These are phyloP conservation scores for Corvus cornix DNA, from an alignment of 2,113 vertebrate genomes.

Conservation along the genomic window DNA sequence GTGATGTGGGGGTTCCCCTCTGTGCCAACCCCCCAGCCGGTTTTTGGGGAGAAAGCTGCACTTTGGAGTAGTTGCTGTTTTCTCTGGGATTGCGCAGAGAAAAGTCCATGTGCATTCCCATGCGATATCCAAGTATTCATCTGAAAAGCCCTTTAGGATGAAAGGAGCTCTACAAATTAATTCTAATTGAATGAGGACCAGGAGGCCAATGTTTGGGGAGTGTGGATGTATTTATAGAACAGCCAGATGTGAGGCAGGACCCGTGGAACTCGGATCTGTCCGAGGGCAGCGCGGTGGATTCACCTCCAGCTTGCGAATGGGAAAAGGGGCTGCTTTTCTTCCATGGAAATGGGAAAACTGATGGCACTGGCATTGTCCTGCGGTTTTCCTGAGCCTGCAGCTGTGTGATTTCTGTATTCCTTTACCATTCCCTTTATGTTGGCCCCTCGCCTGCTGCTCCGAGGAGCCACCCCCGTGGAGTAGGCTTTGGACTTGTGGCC, in stretches of 20 bases:
- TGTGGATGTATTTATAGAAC: constrained; percentile 12
- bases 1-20: no score
- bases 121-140: not conserved
- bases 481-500: not conserved
- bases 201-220: not conserved
- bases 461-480: not conserved
- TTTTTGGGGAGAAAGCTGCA: not conserved
- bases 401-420: not conserved
- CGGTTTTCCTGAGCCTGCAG: not conserved
- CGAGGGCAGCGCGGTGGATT: not conserved
- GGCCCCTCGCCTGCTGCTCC: not conserved
- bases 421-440: constrained; percentile 40
- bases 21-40: no score
- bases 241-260: not conserved
- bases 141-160: constrained; percentile 8
- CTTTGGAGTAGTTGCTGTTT: not conserved
- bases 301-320: fast-evolving
- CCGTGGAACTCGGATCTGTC: not conserved
- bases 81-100: not conserved
- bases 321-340: not conserved
- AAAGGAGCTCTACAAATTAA: constrained; percentile 1
- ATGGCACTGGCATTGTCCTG: not conserved
- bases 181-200: not conserved
- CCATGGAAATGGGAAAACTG: not conserved
- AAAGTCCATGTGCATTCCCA: fast-evolving